Evolutionary conservation across 2,113 vertebrate species (phyloP).

Genomic region (Nothoprocta perdicaria): DNA sequence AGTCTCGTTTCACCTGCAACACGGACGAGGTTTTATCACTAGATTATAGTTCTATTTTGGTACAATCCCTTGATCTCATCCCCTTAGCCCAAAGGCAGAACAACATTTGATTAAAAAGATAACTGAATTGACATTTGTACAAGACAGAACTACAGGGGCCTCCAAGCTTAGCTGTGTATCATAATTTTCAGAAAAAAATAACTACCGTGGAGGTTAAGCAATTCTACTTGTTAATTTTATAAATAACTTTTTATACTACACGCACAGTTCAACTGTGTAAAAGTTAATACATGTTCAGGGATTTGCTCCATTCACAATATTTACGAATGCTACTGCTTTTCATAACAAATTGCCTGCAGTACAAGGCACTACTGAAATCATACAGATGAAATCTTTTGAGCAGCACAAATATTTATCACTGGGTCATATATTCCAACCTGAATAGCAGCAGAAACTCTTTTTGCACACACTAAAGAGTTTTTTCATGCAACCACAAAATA

Average conservation of each 20-base stretch:
- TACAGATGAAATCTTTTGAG: not conserved
- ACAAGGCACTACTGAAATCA: not conserved
- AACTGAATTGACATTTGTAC: not conserved
- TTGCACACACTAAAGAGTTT: accelerated
- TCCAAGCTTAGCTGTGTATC: not conserved
- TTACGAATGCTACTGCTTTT: not conserved
- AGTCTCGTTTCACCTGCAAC: not conserved
- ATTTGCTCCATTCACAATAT: not conserved
- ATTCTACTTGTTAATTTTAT: not conserved
- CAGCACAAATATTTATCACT: not conserved
- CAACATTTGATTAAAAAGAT: constrained; percentile 37
- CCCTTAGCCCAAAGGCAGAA: constrained; percentile 18
- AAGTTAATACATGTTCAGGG: not conserved
- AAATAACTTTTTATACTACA: not conserved
- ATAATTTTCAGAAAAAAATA: not conserved
- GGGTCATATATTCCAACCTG: not conserved
- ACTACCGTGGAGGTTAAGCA: not conserved
- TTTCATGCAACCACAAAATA: accelerated
- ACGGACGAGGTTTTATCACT: not conserved
- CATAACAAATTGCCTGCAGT: not conserved
- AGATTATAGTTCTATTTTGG: constrained; percentile 35
- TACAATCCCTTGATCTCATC: constrained; percentile 37
- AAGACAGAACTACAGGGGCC: not conserved
- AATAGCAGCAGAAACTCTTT: not conserved
- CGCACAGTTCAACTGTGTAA: not conserved